Conservation (phyloP, 2,888 invertebrate genomes). For the Serripes groenlandicus region DNA sequence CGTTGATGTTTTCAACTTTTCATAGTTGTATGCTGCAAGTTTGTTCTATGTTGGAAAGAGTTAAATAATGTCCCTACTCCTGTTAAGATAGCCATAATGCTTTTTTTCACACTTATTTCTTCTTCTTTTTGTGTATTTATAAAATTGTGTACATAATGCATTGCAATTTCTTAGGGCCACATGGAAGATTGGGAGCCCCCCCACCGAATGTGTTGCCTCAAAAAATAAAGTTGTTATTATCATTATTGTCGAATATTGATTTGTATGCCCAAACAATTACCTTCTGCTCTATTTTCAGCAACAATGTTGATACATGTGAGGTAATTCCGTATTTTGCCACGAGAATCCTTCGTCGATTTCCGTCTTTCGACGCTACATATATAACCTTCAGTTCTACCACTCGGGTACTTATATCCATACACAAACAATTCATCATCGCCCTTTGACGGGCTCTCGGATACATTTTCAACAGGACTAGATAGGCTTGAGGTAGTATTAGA, state of each 20-base stretch:
- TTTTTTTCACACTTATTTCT: no score
- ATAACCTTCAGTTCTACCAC: slow-evolving; percentile 59
- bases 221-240: no score
- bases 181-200: no score
- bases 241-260: no score
- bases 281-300: slow-evolving; percentile 54
- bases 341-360: slow-evolving; percentile 47
- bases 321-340: slow-evolving; percentile 62
- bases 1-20: not conserved
- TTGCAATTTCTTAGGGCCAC: no score
- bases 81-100: no score
- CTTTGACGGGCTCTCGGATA: not conserved
- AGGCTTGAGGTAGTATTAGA: not conserved
- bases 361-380: slow-evolving; percentile 65
- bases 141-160: no score
- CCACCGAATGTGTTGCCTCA: no score
- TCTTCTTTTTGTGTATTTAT: no score
- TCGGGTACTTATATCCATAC: slow-evolving; percentile 56
- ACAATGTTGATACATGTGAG: slow-evolving; percentile 69
- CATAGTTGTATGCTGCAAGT: not conserved
- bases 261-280: slow-evolving; percentile 27
- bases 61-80: not conserved
- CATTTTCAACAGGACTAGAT: not conserved
- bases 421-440: slow-evolving; percentile 51
- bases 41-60: not conserved